A percentile compares a stretch with the other conserved stretches of the same genome.
phyloP scores from a whole-genome alignment of 1,140 invertebrate species.

The Copidosoma floridanum region DNA sequence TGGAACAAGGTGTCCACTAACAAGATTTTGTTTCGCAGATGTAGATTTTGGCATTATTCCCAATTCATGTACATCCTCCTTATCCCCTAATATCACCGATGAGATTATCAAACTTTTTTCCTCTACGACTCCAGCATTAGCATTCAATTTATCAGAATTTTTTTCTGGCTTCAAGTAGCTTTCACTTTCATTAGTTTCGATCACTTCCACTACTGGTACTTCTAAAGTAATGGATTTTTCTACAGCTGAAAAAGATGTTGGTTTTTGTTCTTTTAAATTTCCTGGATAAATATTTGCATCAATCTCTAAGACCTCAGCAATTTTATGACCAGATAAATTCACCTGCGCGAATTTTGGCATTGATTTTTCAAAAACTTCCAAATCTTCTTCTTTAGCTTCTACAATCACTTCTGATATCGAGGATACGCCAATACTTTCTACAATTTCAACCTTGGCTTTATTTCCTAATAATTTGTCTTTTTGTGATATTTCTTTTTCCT shows the following conservation, averaged over 20 bases:
- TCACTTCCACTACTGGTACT: slow-evolving; percentile 41
- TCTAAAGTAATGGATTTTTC: slow-evolving; percentile 45
- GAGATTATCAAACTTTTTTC: slow-evolving; percentile 46
- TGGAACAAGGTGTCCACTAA: slow-evolving; percentile 41
- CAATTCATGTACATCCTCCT: slow-evolving; percentile 51
- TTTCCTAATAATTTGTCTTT: slow-evolving; percentile 40
- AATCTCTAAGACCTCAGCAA: slow-evolving; percentile 54
- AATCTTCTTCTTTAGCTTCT: slow-evolving; percentile 56
- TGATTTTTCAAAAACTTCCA: slow-evolving; percentile 43
- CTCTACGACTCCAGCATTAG: slow-evolving; percentile 44
- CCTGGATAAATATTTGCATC: slow-evolving; percentile 35
- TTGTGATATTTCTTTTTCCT: slow-evolving; percentile 53
- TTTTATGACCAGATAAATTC: slow-evolving; percentile 48
- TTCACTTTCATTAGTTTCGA: slow-evolving; percentile 46
- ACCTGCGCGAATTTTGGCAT: slow-evolving; percentile 42
- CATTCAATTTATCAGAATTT: slow-evolving; percentile 37
- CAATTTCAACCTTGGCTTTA: slow-evolving; percentile 49
- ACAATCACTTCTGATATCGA: slow-evolving; percentile 51
- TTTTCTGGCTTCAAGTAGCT: slow-evolving; percentile 36
- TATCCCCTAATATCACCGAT: slow-evolving; percentile 51
- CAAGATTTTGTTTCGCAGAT: slow-evolving; percentile 41
- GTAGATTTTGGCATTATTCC: slow-evolving; percentile 40
- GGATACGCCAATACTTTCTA: slow-evolving; percentile 51
- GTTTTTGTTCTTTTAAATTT: slow-evolving; percentile 43
- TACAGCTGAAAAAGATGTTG: slow-evolving; percentile 37